Percentiles rank a stretch among this genome's conserved stretches.
Conservation (phyloP, 2,797 vertebrate species). For the Thamnophis elegans region DNA sequence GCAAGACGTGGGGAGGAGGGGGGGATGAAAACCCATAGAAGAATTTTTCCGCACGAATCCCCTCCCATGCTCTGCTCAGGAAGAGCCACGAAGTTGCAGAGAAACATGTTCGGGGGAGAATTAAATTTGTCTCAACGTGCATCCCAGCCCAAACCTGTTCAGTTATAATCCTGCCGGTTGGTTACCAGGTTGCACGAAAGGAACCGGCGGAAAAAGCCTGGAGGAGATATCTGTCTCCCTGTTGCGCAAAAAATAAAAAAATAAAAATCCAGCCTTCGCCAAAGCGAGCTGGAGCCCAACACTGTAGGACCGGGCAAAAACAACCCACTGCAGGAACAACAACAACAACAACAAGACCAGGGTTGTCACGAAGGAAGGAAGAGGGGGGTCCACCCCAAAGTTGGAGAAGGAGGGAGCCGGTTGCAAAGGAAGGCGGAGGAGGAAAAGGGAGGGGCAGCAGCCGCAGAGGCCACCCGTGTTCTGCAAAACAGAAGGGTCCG, state of each 20-base stretch:
- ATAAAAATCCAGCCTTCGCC: not conserved
- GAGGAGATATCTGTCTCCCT: not conserved
- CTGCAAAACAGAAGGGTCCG: not conserved
- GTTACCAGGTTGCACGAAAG: not conserved
- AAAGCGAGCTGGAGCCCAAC: not conserved
- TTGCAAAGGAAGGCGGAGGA: not conserved
- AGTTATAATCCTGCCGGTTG: not conserved
- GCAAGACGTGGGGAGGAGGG: fast-evolving
- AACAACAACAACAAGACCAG: not conserved
- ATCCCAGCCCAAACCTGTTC: not conserved
- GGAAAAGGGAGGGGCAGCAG: not conserved
- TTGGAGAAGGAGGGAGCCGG: not conserved
- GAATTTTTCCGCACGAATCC: not conserved
- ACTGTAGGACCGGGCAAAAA: not conserved
- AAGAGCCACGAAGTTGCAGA: not conserved
- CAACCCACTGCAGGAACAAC: not conserved
- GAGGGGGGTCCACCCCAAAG: not conserved
- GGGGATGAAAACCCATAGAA: not conserved
- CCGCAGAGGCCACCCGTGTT: not conserved
- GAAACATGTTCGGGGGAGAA: not conserved
- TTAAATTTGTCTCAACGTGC: not conserved
- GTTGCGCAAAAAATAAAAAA: not conserved
- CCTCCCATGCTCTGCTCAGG: not conserved
- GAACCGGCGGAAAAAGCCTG: not conserved
- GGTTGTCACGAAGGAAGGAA: not conserved